These are phyloP conservation scores for Cistogaster globosa DNA, from an alignment of 2,888 invertebrate genomes.

Conservation along the genomic window DNA sequence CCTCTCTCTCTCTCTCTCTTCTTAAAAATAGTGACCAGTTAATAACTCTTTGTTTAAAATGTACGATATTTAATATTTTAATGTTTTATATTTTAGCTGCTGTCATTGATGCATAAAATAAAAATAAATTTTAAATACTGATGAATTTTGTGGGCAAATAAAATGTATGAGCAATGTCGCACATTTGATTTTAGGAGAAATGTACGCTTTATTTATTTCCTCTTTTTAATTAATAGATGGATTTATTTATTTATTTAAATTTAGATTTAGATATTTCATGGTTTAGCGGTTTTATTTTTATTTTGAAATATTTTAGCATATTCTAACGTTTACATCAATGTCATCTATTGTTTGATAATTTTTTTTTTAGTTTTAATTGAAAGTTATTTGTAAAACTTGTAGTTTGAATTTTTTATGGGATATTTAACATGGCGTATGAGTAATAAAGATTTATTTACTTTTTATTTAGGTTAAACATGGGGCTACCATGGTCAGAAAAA, in stretches of 20 bases:
- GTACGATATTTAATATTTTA: no score
- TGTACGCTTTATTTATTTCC: neutral
- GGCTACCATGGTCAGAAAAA: neutral
- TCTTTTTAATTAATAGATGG: neutral
- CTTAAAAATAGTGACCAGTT: no score
- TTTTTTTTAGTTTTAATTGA: constrained; percentile 22
- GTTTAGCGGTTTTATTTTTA: neutral
- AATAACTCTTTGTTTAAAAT: no score
- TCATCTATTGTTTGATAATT: constrained; percentile 44
- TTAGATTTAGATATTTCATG: constrained; percentile 38
- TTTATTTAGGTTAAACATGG: constrained; percentile 1
- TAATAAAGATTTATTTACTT: constrained; percentile 40
- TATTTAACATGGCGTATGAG: constrained; percentile 6
- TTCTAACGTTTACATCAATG: constrained; percentile 31
- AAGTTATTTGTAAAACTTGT: constrained; percentile 46
- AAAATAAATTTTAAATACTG: constrained; percentile 19
- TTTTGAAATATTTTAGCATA: neutral
- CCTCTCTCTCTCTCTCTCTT: no score
- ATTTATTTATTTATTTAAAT: constrained; percentile 47
- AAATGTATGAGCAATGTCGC: constrained; percentile 25
- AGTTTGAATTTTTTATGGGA: neutral
- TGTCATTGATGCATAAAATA: constrained; percentile 26
- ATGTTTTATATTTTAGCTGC: constrained; percentile 10
- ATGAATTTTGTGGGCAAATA: constrained; percentile 18
- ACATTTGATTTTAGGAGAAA: constrained; percentile 43